These are phyloP conservation scores for Tretioscincus oriximinensis DNA, from an alignment of 2,113 vertebrate genomes.

Conservation along the genomic window DNA sequence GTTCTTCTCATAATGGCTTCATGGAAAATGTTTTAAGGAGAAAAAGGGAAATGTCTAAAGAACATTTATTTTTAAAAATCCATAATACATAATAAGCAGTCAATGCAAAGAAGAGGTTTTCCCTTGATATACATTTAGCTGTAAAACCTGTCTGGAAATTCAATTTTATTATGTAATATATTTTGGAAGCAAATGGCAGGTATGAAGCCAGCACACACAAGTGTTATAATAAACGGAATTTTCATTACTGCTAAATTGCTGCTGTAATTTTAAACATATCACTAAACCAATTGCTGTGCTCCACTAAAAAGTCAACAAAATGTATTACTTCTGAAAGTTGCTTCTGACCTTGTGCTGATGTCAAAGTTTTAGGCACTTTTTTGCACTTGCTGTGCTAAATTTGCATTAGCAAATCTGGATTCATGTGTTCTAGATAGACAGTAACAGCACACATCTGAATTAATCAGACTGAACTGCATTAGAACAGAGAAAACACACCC, in stretches of 20 bases:
- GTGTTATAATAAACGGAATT: slow-evolving; percentile 64
- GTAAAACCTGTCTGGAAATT: slow-evolving; percentile 66
- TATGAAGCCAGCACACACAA: slow-evolving; percentile 55
- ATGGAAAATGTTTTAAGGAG: slow-evolving; percentile 41
- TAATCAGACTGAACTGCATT: no score
- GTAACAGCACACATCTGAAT: no score
- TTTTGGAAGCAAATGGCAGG: slow-evolving; percentile 51
- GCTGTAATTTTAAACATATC: slow-evolving; percentile 57
- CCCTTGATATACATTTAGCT: slow-evolving; percentile 49
- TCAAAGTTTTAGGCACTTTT: neutral
- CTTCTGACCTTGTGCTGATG: neutral
- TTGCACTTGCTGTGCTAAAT: no score
- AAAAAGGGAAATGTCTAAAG: slow-evolving; percentile 30
- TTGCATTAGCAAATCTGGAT: no score
- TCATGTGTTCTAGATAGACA: no score
- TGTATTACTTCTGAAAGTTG: slow-evolving; percentile 14
- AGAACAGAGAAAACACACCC: no score
- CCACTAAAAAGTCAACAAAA: slow-evolving; percentile 37
- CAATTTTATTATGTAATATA: slow-evolving; percentile 66
- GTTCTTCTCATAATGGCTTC: slow-evolving; percentile 49
- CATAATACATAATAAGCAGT: slow-evolving; percentile 54
- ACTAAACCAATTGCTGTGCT: slow-evolving; percentile 2
- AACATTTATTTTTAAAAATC: slow-evolving; percentile 54
- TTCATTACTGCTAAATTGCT: slow-evolving; percentile 64
- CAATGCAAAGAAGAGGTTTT: slow-evolving; percentile 48